A percentile compares a stretch with the other conserved stretches of the same genome.
Evolutionary conservation across 2,113 vertebrate species (phyloP).

Genomic region (Anoura caudifer): DNA sequence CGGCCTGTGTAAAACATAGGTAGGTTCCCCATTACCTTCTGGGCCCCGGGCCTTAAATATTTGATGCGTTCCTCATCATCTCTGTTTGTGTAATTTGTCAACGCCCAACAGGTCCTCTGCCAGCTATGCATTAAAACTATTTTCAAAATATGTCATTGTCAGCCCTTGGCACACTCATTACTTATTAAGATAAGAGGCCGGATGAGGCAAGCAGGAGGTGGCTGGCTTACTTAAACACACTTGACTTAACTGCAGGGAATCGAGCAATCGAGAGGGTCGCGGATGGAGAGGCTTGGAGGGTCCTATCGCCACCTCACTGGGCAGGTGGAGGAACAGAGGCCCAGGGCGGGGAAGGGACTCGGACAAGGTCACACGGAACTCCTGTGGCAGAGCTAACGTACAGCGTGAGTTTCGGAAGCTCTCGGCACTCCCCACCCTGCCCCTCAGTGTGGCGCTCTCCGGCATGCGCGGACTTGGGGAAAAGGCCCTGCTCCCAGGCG

Average conservation of each 20-base stretch:
- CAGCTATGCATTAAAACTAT: conserved; percentile 99
- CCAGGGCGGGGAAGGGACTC: not conserved
- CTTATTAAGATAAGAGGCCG: conserved; percentile 99
- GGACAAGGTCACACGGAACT: not conserved
- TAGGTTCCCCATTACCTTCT: conserved; percentile 83
- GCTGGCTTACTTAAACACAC: conserved; percentile 78
- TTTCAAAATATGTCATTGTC: conserved; percentile 99
- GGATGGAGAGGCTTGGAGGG: too few species aligned
- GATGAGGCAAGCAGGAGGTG: conserved; percentile 90
- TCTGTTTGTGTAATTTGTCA: conserved; percentile 96
- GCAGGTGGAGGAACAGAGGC: conserved; percentile 6
- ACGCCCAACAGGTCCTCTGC: conserved; percentile 94
- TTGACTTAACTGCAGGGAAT: conserved; percentile 51
- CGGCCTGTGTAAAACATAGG: conserved; percentile 78
- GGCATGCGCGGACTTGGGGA: not conserved
- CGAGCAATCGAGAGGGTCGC: not conserved
- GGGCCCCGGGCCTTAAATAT: conserved; percentile 95
- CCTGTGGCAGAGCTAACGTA: not conserved
- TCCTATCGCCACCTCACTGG: not conserved
- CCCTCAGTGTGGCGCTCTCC: too few species aligned
- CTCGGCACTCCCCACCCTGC: fast-evolving
- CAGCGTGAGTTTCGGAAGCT: not conserved
- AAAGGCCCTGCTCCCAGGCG: not conserved
- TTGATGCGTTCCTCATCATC: conserved; percentile 92
- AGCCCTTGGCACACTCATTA: conserved; percentile 99